Percentiles rank a stretch among this genome's conserved stretches.
These are phyloP conservation scores for Umimayanthus kanabou DNA, from an alignment of 92 coral and sea anemone genomes.

Conservation along the genomic window DNA sequence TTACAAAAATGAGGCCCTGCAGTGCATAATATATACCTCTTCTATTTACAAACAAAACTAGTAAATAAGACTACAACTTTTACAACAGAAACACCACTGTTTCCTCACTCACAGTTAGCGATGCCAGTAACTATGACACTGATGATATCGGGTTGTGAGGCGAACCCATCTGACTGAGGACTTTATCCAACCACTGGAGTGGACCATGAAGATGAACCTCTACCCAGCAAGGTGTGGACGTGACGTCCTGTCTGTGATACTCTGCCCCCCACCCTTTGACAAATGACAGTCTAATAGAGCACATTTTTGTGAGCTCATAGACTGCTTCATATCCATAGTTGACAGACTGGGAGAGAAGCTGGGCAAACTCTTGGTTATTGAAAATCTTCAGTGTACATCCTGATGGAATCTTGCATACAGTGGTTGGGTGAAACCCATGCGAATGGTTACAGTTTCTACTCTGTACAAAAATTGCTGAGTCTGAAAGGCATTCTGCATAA, in stretches of 20 bases:
- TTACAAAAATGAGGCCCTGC: not conserved
- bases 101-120: not conserved
- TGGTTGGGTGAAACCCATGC: slow-evolving; percentile 98
- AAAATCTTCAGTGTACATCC: slow-evolving; percentile 95
- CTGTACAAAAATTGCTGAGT: slow-evolving; percentile 98
- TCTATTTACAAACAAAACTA: not conserved
- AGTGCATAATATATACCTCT: not conserved
- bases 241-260: slow-evolving; percentile 98
- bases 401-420: slow-evolving; percentile 98
- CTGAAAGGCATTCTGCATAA: slow-evolving; percentile 97
- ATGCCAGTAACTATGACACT: slow-evolving; percentile 61
- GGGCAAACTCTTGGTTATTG: slow-evolving; percentile 99
- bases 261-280: slow-evolving; percentile 99
- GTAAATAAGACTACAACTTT: not conserved
- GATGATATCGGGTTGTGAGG: slow-evolving; percentile 96
- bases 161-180: slow-evolving; percentile 96
- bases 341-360: slow-evolving; percentile 96
- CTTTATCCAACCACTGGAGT: slow-evolving; percentile 97
- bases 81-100: not conserved
- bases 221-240: slow-evolving; percentile 98
- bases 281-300: slow-evolving; percentile 93
- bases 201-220: slow-evolving; percentile 99
- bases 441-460: slow-evolving; percentile 98
- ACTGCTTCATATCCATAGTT: slow-evolving; percentile 99
- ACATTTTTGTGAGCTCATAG: slow-evolving; percentile 99